Evolutionary conservation across 2,888 invertebrate species (phyloP).

Genomic region (Papilio gigon): DNA sequence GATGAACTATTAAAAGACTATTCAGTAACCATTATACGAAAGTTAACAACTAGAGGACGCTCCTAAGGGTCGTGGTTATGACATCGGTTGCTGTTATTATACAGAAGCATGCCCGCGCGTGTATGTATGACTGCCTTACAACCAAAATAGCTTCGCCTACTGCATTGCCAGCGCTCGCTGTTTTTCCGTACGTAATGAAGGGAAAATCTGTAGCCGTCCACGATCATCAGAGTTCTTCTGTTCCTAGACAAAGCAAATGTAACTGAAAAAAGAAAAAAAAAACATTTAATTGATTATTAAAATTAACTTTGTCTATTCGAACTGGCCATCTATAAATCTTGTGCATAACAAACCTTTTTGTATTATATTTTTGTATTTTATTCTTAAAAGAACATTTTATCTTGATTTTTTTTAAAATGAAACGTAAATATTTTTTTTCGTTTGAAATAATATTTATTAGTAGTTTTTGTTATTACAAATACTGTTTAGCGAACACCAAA

Average conservation of each 20-base stretch:
- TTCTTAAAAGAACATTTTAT: not conserved
- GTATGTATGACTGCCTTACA: slow-evolving; percentile 65
- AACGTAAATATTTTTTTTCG: not conserved
- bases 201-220: slow-evolving; percentile 63
- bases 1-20: no score
- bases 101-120: slow-evolving; percentile 50
- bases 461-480: slow-evolving; percentile 5
- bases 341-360: slow-evolving; percentile 12
- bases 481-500: not conserved
- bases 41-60: not conserved
- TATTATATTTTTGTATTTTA: not conserved
- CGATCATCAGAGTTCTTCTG: slow-evolving; percentile 56
- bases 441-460: not conserved
- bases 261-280: slow-evolving; percentile 48
- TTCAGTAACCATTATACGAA: not conserved
- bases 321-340: slow-evolving; percentile 14
- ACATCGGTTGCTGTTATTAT: slow-evolving; percentile 48
- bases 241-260: slow-evolving; percentile 57
- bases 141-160: slow-evolving; percentile 62
- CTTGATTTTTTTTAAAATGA: no score
- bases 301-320: not conserved
- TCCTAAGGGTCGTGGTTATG: slow-evolving; percentile 61
- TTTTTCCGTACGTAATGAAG: slow-evolving; percentile 60
- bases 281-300: slow-evolving; percentile 7
- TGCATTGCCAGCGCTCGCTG: slow-evolving; percentile 66